Evolutionary conservation across 2,888 invertebrate species (phyloP).

Genomic region (Aporophyla lueneburgensis): DNA sequence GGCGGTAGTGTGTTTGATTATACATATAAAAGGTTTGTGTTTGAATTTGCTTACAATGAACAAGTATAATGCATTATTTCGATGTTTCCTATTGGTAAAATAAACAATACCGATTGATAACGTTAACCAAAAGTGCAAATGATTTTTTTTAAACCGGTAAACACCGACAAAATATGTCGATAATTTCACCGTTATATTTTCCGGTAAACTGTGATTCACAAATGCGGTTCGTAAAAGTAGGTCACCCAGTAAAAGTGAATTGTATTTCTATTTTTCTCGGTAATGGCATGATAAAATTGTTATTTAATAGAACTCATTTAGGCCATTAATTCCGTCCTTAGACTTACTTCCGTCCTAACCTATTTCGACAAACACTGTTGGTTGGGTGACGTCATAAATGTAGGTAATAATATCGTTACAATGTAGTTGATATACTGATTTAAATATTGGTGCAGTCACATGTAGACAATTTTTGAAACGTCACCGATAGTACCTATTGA

Average conservation of each 20-base stretch:
- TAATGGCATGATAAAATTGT: conserved; percentile 14
- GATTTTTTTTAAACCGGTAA: conserved; percentile 24
- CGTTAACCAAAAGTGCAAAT: background rate
- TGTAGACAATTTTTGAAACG: background rate
- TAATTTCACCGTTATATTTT: conserved; percentile 48
- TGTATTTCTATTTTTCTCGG: conserved; percentile 30
- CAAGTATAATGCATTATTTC: conserved; percentile 19
- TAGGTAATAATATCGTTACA: conserved; percentile 12
- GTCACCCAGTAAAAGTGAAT: conserved; percentile 48
- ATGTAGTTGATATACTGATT: conserved; percentile 12
- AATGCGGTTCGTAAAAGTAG: conserved; percentile 40
- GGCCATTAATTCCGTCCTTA: background rate
- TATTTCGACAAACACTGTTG: background rate
- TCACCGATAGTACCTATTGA: background rate
- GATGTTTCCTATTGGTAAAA: conserved; percentile 11
- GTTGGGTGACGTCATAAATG: background rate
- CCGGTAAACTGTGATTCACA: conserved; percentile 45
- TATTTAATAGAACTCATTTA: conserved; percentile 22
- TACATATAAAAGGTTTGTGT: conserved; percentile 12
- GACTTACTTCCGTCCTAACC: too few relatives aligned
- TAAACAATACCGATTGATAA: conserved; percentile 28
- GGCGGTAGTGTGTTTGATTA: conserved; percentile 43
- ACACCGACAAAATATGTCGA: conserved; percentile 27
- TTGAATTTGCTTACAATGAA: conserved; percentile 50
- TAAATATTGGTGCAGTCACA: conserved; percentile 1